Evolutionary conservation across 2,888 invertebrate genomes (phyloP), one percentile per base, ranked within the genome.

Genomic region (Mechanitis mazaeus): DNA sequence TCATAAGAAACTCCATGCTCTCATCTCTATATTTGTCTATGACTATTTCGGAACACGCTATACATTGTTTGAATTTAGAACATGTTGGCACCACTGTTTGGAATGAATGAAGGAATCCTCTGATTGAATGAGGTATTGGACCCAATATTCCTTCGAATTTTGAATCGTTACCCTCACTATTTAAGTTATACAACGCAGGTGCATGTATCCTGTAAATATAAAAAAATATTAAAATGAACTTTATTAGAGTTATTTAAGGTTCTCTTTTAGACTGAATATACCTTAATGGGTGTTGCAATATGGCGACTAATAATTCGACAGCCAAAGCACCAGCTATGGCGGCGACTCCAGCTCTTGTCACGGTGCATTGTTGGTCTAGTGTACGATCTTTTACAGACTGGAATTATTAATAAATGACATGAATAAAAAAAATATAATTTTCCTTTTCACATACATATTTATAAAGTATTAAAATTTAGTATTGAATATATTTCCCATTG

Each of bases 291-390:
- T 98, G 98, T 77, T 98, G 98, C 42, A 97, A 84, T 54, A 98
- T 70, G 0, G 95, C 94, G 0, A 97, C 93, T 50, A 98, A 90
- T 56, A 99, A 83, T 85, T 99, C 99, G 0, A 97, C 98, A 0
- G 97, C 97, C 63, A 98, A 87, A 3, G 97, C 96, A 28, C 95
- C 94, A 0, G 98, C 98, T 58, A 99, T 94, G 77, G 95, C 95
- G 0, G 98, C 96, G 20, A 96, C 94, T 1, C 98, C 99, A 0
- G 99, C 98, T 59, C 99, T 91, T 0, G 98, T 97, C 31, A 99
- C 99, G 0, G 99, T 99, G 79, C 99, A 99, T 80, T 99, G 99
- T 80, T 99, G 98, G 84, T 99, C 99, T 64, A 99, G 83, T 0
- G 98, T 98, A 59, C 98, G 93, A 79, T 98, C 97, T 73, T 92